Evolutionary conservation across 1,140 invertebrate species (phyloP).

Genomic region (Drosophila pachea): DNA sequence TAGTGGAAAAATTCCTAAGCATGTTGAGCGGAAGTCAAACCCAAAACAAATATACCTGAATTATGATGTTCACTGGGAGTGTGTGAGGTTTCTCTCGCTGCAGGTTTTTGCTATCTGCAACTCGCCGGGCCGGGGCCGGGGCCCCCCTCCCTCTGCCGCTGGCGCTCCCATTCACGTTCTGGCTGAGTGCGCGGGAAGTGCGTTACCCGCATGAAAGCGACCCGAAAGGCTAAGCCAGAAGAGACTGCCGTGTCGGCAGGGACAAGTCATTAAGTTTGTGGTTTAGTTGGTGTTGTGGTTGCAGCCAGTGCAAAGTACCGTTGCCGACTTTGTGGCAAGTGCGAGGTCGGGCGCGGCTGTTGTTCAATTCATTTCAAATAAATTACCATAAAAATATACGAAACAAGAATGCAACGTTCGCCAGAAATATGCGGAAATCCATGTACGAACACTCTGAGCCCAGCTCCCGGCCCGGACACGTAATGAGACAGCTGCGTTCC

Average conservation of each 20-base stretch:
- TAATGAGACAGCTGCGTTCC: slow-evolving; percentile 43
- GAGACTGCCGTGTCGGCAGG: slow-evolving; percentile 19
- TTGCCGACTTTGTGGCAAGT: slow-evolving; percentile 51
- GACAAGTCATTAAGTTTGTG: slow-evolving; percentile 63
- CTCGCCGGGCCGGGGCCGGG: too few species aligned
- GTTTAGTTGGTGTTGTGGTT: slow-evolving; percentile 40
- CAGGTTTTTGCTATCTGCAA: slow-evolving; percentile 22
- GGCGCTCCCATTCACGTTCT: slow-evolving; percentile 51
- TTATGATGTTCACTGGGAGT: slow-evolving; percentile 56
- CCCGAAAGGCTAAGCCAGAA: slow-evolving; percentile 29
- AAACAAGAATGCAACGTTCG: slow-evolving; percentile 57
- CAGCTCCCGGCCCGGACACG: slow-evolving; percentile 25
- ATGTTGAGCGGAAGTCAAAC: slow-evolving; percentile 66
- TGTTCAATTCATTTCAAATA: slow-evolving; percentile 59
- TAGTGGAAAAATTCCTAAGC: slow-evolving; percentile 45
- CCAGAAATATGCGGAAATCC: slow-evolving; percentile 68
- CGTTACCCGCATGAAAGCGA: slow-evolving; percentile 48
- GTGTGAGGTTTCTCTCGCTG: slow-evolving; percentile 13
- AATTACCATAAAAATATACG: slow-evolving; percentile 73
- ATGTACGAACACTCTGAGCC: slow-evolving; percentile 61
- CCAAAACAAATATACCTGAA: slow-evolving; percentile 69
- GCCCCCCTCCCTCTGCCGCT: not conserved
- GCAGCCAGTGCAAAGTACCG: slow-evolving; percentile 40
- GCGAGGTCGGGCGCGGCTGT: slow-evolving; percentile 17
- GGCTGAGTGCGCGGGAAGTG: slow-evolving; percentile 67